phyloP scores from a whole-genome alignment of 2,113 vertebrate genomes.

The Suricata suricatta region DNA sequence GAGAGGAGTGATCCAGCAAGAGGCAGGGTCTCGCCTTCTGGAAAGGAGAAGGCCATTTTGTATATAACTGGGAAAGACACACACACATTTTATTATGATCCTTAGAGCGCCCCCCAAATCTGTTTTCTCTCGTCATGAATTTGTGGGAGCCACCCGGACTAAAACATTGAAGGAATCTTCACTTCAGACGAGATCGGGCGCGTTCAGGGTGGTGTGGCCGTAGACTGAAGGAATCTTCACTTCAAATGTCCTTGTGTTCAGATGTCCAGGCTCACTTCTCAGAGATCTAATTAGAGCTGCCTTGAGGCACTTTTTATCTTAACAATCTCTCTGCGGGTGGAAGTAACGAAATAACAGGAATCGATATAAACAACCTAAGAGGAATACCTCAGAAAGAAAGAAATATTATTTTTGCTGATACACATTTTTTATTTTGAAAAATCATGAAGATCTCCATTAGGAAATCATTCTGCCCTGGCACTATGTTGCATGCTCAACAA shows the following conservation, averaged over 20 bases:
- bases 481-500: constrained; percentile 55
- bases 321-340: constrained; percentile 71
- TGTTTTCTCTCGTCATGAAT: neutral
- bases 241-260: constrained; percentile 50
- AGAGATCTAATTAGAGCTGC: constrained; percentile 72
- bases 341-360: constrained; percentile 66
- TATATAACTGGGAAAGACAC: constrained; percentile 6
- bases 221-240: constrained; percentile 15
- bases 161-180: constrained; percentile 12
- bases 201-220: too few relatives aligned
- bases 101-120: neutral
- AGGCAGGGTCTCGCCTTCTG: neutral
- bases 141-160: neutral
- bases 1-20: neutral
- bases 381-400: constrained; percentile 57
- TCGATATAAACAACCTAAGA: constrained; percentile 66
- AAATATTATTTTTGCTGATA: constrained; percentile 74
- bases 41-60: neutral
- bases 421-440: constrained; percentile 71
- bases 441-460: constrained; percentile 61
- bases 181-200: too few relatives aligned
- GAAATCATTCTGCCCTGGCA: constrained; percentile 45
- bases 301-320: constrained; percentile 59
- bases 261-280: neutral
- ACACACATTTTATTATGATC: neutral